Base-by-base conservation (phyloP, 2,113 vertebrate species). In the Clarias batrachus region DNA sequence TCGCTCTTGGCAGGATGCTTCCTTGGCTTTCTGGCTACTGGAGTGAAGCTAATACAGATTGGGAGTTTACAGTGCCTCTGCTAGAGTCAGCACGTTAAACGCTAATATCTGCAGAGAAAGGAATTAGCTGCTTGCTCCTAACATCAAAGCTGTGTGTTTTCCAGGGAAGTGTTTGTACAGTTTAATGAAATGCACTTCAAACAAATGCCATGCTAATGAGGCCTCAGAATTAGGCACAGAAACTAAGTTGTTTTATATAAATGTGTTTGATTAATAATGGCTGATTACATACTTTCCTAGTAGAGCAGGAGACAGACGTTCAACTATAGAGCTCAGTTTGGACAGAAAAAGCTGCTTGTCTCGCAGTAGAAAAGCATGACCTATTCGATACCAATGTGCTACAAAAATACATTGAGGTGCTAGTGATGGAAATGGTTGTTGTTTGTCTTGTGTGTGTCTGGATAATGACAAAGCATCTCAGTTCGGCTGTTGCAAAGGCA, bases 171-270 rank as follows among this genome's bases (percentile, higher is more conserved):
- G 94, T 94, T 94, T 94, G 91, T 91, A 92, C 91, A 92, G 93
- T 94, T 94, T 93, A 95, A 95, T 95, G 93, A 94, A 94, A 94
- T 95, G 94, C 93, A 92, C 91, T 92, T 77, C 91, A 93, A 94
- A 93, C 91, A 93, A 93, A 93, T 93, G 90, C 91, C 92, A 93
- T 93, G 91, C 91, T 94, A 95, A 95, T 94, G 93, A 91, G 91
- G 90, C 92, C 90, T 90, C 85, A 91, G 88, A 91, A 94, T 93
- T 90, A 89, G 94, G 91, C 83, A 80, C 66, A 87, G 62, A 84
- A 54, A 74, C 88, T 25, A 12, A 78, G 90, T 81, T 90, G 89
- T 87, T 73, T 90, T 90, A 82, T 89, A 92, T 88, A 88, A 83
- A 84, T 87, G 73, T 88, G 88, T 93, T 94, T 93, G 91, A 93